Base-by-base conservation (phyloP, 2,888 invertebrate species). In the Deroplatys truncata region DNA sequence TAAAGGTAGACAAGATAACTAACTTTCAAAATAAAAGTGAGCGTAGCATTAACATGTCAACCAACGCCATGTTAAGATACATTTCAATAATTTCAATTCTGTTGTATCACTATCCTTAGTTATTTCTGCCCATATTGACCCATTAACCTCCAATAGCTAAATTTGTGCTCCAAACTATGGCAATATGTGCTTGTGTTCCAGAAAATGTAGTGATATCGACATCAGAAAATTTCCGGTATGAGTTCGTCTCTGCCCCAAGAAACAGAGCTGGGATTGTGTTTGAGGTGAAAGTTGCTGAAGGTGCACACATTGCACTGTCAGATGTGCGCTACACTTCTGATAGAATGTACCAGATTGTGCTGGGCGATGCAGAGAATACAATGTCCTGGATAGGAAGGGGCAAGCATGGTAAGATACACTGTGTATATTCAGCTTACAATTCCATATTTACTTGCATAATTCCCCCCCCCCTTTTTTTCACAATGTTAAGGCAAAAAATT, bases 141-240 rank as follows among this genome's bases (percentile, higher is more conserved):
- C 13, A 43, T 43, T 43, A 43, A 43, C 43, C 43, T 43, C 35
- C 5, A 31, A 4, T 31, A 31, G 5, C 31, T 9, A 43, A 43
- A 43, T 13, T 43, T 43, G 35, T 35, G 9, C 43, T 43, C 31
- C 31, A 31, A 7, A 43, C 43, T 13, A 5, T 5, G 10, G 2
- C 43, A 1, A 35, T 31, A 35, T 13, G 13, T 43, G 43, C 28
- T 82, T 56, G 16, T 56, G 2, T 88, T 86, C 5, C 93, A 96
- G 96, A 96, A 93, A 95, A 96, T 92, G 93, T 96, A 87, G 94
- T 96, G 8, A 95, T 96, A 25, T 96, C 96, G 0, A 95, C 96
- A 0, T 93, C 94, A 13, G 95, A 95, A 8, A 95, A 95, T 15
- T 96, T 95, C 94, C 95, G 95, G 86, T 96, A 95, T 94, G 95